Evolutionary conservation across 2,797 vertebrate species (phyloP).

Genomic region (Kryptolebias ocellatus): DNA sequence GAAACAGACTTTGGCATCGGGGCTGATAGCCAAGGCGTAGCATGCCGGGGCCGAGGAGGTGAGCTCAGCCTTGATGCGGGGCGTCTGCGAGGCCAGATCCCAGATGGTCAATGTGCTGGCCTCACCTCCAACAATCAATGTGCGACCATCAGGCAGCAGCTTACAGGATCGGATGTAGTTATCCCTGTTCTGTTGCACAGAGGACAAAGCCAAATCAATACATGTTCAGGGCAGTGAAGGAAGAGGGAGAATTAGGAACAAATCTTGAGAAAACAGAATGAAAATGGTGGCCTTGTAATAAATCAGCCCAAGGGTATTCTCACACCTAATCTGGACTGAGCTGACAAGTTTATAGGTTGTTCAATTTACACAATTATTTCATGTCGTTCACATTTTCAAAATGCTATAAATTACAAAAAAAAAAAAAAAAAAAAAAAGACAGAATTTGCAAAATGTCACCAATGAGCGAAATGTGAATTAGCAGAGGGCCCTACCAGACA

Average conservation of each 20-base stretch:
- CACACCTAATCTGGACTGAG: constrained; percentile 18
- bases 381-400: constrained; percentile 13
- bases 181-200: constrained; percentile 81
- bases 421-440: not conserved
- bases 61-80: constrained; percentile 94
- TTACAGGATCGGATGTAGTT: constrained; percentile 87
- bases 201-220: constrained; percentile 70
- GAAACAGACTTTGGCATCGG: constrained; percentile 94
- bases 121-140: constrained; percentile 83
- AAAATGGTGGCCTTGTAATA: constrained; percentile 34
- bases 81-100: constrained; percentile 95
- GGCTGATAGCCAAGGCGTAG: constrained; percentile 94
- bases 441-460: constrained; percentile 5
- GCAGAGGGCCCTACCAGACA: constrained; percentile 86
- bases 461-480: constrained; percentile 19
- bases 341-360: constrained; percentile 1
- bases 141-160: constrained; percentile 83
- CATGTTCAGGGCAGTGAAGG: constrained; percentile 44
- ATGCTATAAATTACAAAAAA: constrained; percentile 6
- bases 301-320: constrained; percentile 31
- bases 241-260: constrained; percentile 45
- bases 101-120: constrained; percentile 95
- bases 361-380: constrained; percentile 15
- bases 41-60: constrained; percentile 93
- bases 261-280: constrained; percentile 34